phyloP scores from a whole-genome alignment of 1,140 invertebrate genomes.

The Nasonia longicornis region DNA sequence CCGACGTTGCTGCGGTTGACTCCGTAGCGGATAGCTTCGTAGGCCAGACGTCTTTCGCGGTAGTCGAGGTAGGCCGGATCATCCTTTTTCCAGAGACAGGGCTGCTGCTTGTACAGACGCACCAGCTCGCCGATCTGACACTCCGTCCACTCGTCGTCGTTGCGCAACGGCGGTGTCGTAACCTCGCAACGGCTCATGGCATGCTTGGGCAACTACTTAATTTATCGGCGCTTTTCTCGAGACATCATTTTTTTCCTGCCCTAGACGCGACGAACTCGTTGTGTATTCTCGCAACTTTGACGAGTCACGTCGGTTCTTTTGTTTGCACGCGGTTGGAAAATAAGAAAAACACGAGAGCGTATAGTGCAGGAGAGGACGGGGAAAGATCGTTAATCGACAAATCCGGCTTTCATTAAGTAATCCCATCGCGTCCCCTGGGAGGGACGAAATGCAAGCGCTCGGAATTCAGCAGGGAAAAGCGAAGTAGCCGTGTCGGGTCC shows the following conservation, averaged over 20 bases:
- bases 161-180: neutral
- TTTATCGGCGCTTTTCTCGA: too few species aligned
- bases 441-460: neutral
- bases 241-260: too few species aligned
- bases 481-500: neutral
- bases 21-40: conserved; percentile 47
- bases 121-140: conserved; percentile 48
- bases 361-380: too few species aligned
- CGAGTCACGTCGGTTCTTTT: too few species aligned
- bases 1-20: conserved; percentile 33
- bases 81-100: conserved; percentile 55
- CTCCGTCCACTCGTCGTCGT: conserved; percentile 45
- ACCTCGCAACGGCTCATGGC: neutral
- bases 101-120: conserved; percentile 45
- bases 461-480: neutral
- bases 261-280: too few species aligned
- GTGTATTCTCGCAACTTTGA: too few species aligned
- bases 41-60: conserved; percentile 48
- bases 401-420: conserved; percentile 1
- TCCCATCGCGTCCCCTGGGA: neutral
- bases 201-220: neutral
- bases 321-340: too few species aligned
- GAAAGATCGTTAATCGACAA: neutral
- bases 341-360: too few species aligned
- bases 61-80: conserved; percentile 47